Percentiles rank a stretch among this genome's conserved stretches.
phyloP scores from a whole-genome alignment of 2,113 vertebrate genomes.

The Mohoua ochrocephala region DNA sequence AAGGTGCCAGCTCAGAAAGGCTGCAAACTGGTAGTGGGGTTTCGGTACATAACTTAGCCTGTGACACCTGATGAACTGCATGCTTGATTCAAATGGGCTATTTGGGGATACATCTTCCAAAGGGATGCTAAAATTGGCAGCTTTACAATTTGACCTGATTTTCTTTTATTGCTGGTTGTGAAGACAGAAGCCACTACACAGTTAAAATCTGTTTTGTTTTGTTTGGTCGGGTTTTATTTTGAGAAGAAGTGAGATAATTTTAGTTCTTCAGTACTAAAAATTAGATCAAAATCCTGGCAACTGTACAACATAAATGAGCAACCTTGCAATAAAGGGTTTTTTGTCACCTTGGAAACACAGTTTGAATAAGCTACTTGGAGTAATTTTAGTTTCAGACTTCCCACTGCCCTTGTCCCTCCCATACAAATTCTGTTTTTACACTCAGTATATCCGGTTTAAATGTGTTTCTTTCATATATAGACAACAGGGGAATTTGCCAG shows the following conservation, averaged over 20 bases:
- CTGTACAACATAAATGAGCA: constrained; percentile 17
- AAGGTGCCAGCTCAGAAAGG: constrained; percentile 33
- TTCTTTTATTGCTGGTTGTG: background rate
- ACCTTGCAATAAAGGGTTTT: background rate
- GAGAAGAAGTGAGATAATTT: background rate
- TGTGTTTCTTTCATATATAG: background rate
- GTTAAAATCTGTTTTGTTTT: background rate
- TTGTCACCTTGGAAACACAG: constrained; percentile 44
- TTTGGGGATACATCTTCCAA: background rate
- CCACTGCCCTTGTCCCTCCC: constrained; percentile 20
- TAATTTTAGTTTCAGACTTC: constrained; percentile 53
- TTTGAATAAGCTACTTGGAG: background rate
- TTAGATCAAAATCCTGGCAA: constrained; percentile 35
- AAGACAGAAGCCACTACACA: background rate
- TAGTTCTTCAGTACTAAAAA: constrained; percentile 14
- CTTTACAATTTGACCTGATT: background rate
- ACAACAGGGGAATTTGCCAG: background rate
- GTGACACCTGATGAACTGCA: background rate
- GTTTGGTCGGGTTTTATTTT: constrained; percentile 2
- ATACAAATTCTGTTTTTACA: constrained; percentile 40
- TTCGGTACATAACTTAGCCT: constrained; percentile 54
- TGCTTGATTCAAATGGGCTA: background rate
- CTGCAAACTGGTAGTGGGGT: constrained; percentile 60
- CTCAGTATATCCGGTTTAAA: constrained; percentile 5
- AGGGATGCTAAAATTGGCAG: background rate